Evolutionary conservation across 2,888 invertebrate species (phyloP).

Genomic region (Andrena flavipes): DNA sequence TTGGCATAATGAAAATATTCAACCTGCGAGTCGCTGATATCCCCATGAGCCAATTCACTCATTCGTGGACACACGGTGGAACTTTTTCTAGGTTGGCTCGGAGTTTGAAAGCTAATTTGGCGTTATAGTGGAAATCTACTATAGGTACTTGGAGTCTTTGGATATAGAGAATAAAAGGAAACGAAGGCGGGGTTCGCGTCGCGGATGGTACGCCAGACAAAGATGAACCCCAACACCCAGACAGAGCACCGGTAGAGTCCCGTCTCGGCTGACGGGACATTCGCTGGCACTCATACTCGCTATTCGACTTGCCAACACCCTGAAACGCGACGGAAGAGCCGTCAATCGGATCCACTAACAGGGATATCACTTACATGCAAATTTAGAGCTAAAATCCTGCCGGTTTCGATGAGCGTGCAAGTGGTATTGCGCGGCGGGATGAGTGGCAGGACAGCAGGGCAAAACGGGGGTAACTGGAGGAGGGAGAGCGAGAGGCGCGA

Average conservation of each 20-base stretch:
- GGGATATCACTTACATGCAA: constrained; percentile 83
- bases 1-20: constrained; percentile 56
- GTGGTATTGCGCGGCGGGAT: constrained; percentile 62
- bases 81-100: background rate
- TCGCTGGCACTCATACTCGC: constrained; percentile 34
- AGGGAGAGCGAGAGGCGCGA: constrained; percentile 80
- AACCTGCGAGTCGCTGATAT: constrained; percentile 44
- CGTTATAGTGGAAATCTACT: background rate
- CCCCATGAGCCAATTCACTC: constrained; percentile 23
- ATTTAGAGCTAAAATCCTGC: constrained; percentile 79
- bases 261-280: constrained; percentile 36
- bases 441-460: constrained; percentile 48
- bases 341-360: constrained; percentile 81
- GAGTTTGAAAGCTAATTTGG: background rate
- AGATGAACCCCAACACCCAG: background rate
- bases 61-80: background rate
- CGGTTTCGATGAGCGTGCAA: constrained; percentile 75
- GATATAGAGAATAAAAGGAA: background rate
- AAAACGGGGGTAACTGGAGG: constrained; percentile 44
- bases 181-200: background rate
- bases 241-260: background rate
- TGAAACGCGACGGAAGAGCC: constrained; percentile 72
- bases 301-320: constrained; percentile 74
- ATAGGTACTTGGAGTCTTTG: background rate
- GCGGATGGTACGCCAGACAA: too few relatives aligned